Base-by-base conservation (phyloP, 2,888 invertebrate genomes). In the Xylota segnis region DNA sequence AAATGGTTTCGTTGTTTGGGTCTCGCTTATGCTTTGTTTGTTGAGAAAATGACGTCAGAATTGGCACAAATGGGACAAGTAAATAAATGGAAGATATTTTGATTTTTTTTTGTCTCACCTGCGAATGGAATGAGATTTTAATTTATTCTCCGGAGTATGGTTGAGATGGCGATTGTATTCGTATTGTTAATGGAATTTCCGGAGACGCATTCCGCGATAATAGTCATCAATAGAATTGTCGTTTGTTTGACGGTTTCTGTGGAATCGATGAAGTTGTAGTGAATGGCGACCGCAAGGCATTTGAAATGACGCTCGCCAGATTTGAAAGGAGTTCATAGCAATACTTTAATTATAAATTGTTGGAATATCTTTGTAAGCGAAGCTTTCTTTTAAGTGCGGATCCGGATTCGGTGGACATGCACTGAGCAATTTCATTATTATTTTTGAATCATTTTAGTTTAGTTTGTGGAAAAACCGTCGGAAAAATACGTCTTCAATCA, bases 171-270 rank as follows among this genome's bases (percentile, higher is more conserved):
- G 18, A 56, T 43, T 40, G 43, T 43, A 29, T 27, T 56, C 50
- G 50, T 66, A 37, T 18, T 16, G 34, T 23, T 34, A 66, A 37
- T 27, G 7, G 61, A 61, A 32, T 40, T 43, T 68, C 68, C 54
- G 68, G 54, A 27, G 40, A 68, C 34, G 37, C 34, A 52, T 52
- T 52, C 52, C 29, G 27, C 29, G 2, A n/a, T 52, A 27, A 52
- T 52, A 52, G 52, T 52, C 52, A 52, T 50, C 50, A 50, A 50
- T 12, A 50, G 23, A 23, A 23, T 23, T 52, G 23, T 0, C 27
- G 12, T 6, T n/a, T 12, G n/a, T 10, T 2, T n/a, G n/a, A 52
- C 6, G 5, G 0, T 12, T 50, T 18, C 23, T 50, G 23, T 16
- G 9, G 4, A 23, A 23, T 43, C 16, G 10, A 23, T 23, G 23